Percentiles rank a stretch among this genome's conserved stretches.
Conservation (phyloP, 2,797 vertebrate genomes). For the Limnodromus scolopaceus region DNA sequence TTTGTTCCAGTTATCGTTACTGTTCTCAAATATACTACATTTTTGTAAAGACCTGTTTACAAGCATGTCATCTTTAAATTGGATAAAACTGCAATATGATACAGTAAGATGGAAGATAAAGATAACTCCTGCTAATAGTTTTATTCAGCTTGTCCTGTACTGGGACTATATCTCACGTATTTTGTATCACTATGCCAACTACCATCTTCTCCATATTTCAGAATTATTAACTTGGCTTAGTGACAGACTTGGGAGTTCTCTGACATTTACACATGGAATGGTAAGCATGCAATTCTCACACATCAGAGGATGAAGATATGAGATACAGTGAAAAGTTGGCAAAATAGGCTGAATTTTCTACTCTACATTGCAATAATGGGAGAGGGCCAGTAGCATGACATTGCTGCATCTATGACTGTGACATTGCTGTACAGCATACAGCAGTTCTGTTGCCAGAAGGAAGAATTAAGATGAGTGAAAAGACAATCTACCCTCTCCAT, state of each 20-base stretch:
- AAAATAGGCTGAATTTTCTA: background rate
- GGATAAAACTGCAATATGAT: background rate
- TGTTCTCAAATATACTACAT: background rate
- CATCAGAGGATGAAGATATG: background rate
- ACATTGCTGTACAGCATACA: background rate
- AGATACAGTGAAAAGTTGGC: background rate
- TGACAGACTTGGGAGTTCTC: background rate
- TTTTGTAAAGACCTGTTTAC: background rate
- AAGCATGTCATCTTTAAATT: background rate
- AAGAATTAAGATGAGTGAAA: background rate
- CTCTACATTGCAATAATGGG: background rate
- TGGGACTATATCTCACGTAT: background rate
- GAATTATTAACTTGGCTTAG: background rate
- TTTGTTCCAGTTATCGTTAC: constrained; percentile 10
- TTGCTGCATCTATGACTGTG: background rate
- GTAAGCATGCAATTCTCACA: background rate
- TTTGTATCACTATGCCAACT: background rate
- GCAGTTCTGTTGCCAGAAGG: background rate
- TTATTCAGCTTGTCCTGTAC: background rate
- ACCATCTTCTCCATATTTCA: background rate
- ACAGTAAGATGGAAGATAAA: background rate
- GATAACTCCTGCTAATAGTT: background rate
- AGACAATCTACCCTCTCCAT: background rate
- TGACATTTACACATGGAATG: background rate
- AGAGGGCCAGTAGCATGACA: background rate